Base-by-base conservation (phyloP, 1,140 invertebrate genomes). In the Bradysia coprophila region DNA sequence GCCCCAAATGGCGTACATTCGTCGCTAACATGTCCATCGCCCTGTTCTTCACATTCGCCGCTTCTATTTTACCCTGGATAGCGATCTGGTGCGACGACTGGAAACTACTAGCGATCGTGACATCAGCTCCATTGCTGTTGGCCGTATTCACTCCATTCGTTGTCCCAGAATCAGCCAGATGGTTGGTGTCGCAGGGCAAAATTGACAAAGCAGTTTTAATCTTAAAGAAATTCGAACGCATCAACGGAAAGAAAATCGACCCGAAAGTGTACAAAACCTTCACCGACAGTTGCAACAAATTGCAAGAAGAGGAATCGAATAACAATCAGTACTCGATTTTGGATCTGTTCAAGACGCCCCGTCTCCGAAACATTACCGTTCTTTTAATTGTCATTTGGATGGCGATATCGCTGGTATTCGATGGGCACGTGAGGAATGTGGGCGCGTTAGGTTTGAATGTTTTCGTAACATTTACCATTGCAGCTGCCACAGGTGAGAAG, bases 1-100 rank as follows among this genome's bases (percentile, higher is more conserved):
- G 84, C 18, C 84, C 84, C 40, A 80, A 81, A 65, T 87, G 82
- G 75, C 65, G 84, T 3, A 90, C 84, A 0, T 82, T 89, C 51
- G 83, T 88, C 0, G 84, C 83, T 11, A 88, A 88, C 57, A 84
- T 88, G 78, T 85, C 83, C 1, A 88, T 90, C 43, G 86, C 84
- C 0, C 66, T 89, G 11, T 90, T 88, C 66, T 88, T 88, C 62
- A 88, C 84, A 0, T 61, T 81, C 9, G 84, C 81, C 1, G 72
- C 84, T 0, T 75, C 77, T 13, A 47, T 81, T 11, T 51, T 90
- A 34, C 85, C 85, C 1, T 87, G 83, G 82, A 78, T 88, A 23
- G 83, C 84, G 0, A 71, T 81, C 45, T 81, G 61, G 55, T 57
- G 85, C 4, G 73, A 69, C 4, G 72, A 88, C 50, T 90, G 86